A percentile compares a stretch with the other conserved stretches of the same genome.
phyloP scores from a whole-genome alignment of 2,113 vertebrate species.

The Rhombomys opimus region DNA sequence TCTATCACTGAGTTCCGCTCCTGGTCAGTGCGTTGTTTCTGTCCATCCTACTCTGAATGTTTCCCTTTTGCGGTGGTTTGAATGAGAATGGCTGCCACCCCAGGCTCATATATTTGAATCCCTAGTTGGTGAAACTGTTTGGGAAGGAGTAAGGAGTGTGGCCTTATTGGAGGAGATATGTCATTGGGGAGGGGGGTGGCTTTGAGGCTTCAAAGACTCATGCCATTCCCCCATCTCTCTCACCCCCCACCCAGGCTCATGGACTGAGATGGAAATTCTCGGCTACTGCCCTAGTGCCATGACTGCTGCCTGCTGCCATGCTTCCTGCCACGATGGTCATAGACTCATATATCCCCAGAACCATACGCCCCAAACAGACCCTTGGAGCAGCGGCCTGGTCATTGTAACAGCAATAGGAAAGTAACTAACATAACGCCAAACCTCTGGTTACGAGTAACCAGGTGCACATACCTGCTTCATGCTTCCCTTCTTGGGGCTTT shows the following conservation, averaged over 20 bases:
- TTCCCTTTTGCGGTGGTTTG: background rate
- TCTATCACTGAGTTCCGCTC: background rate
- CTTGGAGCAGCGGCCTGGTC: background rate
- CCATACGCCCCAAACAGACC: background rate
- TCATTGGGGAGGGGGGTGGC: background rate
- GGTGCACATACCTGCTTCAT: background rate
- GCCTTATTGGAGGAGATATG: background rate
- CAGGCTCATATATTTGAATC: background rate
- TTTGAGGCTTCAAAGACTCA: background rate
- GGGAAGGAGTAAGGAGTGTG: background rate
- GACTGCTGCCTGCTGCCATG: background rate
- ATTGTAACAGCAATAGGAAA: background rate
- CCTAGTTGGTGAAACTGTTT: background rate
- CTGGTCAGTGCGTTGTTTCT: background rate
- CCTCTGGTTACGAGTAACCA: background rate
- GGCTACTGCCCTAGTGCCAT: background rate
- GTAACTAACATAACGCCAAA: background rate
- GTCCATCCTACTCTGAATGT: background rate
- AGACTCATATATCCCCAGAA: background rate
- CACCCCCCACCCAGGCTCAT: background rate
- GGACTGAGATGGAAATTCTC: background rate
- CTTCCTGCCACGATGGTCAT: background rate
- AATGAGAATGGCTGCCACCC: background rate
- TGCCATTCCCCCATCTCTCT: background rate
- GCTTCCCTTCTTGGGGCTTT: background rate